Conservation (phyloP, 2,888 invertebrate genomes). For the Andrena chrysosceles region DNA sequence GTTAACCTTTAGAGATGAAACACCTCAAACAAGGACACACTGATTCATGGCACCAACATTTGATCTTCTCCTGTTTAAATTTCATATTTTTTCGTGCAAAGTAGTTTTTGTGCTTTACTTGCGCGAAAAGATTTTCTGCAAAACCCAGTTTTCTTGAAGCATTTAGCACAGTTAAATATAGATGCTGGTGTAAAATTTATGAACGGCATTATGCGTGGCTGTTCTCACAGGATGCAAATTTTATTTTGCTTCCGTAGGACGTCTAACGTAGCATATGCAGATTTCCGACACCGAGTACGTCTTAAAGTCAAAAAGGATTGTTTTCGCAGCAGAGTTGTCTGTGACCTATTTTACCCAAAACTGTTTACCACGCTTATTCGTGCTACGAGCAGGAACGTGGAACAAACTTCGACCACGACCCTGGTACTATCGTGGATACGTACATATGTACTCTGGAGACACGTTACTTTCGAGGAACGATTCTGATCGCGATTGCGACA, state of each 20-base stretch:
- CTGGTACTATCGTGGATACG: no score
- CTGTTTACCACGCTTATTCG: constrained; percentile 32
- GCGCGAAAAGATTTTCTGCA: no score
- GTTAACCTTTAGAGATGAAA: no score
- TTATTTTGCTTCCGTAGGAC: neutral
- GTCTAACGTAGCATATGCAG: neutral
- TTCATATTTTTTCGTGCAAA: no score
- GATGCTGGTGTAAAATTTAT: neutral
- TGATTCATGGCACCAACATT: no score
- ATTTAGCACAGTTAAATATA: neutral
- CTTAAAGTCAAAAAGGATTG: constrained; percentile 6
- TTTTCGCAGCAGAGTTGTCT: constrained; percentile 34
- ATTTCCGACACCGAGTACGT: constrained; percentile 1
- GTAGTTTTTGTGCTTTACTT: no score
- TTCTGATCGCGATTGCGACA: constrained; percentile 29
- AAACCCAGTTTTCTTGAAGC: no score
- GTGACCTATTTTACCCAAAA: constrained; percentile 45
- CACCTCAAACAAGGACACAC: no score
- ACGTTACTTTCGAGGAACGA: neutral
- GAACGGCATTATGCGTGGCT: neutral
- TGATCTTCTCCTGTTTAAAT: no score
- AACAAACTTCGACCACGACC: no score
- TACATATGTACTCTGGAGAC: no score
- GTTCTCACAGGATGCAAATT: neutral
- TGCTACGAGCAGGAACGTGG: neutral